phyloP scores from a whole-genome alignment of 2,888 invertebrate species.

The Dasysyrphus tricinctus region DNA sequence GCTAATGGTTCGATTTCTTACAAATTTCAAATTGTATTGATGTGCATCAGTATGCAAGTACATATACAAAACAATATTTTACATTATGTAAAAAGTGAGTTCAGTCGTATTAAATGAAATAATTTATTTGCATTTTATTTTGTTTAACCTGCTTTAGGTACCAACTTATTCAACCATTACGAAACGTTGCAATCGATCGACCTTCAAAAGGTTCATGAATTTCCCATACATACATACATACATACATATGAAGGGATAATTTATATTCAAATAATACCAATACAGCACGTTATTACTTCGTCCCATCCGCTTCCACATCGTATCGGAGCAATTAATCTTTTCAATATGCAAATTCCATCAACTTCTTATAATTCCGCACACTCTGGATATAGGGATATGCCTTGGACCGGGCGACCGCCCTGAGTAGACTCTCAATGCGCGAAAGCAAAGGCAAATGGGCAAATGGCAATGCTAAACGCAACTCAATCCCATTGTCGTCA shows the following conservation, averaged over 20 bases:
- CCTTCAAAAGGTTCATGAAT: constrained; percentile 39
- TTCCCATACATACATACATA: neutral
- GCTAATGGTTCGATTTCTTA: too few relatives aligned
- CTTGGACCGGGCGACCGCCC: constrained; percentile 60
- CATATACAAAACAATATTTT: too few relatives aligned
- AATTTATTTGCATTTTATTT: too few relatives aligned
- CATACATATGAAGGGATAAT: constrained; percentile 33
- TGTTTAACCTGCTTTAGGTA: too few relatives aligned
- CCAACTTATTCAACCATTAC: neutral
- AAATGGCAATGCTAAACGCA: constrained; percentile 6
- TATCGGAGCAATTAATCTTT: constrained; percentile 71
- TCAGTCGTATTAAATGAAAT: too few relatives aligned
- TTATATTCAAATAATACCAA: constrained; percentile 42
- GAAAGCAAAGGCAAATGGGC: neutral
- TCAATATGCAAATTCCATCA: constrained; percentile 50
- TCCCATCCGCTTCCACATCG: constrained; percentile 52
- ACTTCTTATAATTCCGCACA: constrained; percentile 63
- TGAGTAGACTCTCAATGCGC: constrained; percentile 69
- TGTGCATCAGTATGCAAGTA: too few relatives aligned
- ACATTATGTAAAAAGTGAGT: too few relatives aligned
- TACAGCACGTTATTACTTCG: constrained; percentile 15
- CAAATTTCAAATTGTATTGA: too few relatives aligned
- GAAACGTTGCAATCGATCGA: neutral
- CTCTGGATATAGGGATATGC: constrained; percentile 20
- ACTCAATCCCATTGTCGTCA: constrained; percentile 55